phyloP scores from a whole-genome alignment of 2,797 vertebrate genomes.

The Clamator glandarius region DNA sequence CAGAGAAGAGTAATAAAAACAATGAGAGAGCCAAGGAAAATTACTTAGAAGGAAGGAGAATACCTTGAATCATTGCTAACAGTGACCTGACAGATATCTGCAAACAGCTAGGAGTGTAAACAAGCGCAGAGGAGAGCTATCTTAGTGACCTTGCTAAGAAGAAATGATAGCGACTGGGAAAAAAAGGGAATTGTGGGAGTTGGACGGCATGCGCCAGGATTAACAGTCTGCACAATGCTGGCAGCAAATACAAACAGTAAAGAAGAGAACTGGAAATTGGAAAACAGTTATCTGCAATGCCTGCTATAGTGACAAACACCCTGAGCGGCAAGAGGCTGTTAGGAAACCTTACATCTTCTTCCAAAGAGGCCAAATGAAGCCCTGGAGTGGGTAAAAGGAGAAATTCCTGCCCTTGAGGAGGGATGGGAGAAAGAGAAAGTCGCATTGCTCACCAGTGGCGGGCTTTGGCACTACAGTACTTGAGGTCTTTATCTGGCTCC shows the following conservation, averaged over 20 bases:
- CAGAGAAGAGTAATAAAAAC: neutral
- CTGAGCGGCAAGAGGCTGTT: neutral
- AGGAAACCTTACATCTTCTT: neutral
- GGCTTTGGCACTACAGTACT: constrained; percentile 92
- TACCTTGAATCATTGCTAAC: neutral
- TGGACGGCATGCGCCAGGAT: neutral
- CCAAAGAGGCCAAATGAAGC: neutral
- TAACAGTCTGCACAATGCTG: neutral
- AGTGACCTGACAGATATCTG: neutral
- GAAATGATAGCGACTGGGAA: neutral
- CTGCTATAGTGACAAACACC: neutral
- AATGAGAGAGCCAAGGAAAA: neutral
- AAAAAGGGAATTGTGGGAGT: neutral
- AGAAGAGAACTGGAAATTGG: neutral
- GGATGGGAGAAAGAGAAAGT: neutral
- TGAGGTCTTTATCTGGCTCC: constrained; percentile 89
- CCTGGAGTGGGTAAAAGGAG: neutral
- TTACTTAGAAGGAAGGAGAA: neutral
- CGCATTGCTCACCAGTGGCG: constrained; percentile 85
- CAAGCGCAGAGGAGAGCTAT: neutral
- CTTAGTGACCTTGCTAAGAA: neutral
- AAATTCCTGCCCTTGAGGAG: neutral
- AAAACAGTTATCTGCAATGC: neutral
- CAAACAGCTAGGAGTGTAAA: neutral
- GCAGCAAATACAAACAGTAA: neutral